Conservation (phyloP, 2,888 invertebrate species). For the Acrocera orbiculus region DNA sequence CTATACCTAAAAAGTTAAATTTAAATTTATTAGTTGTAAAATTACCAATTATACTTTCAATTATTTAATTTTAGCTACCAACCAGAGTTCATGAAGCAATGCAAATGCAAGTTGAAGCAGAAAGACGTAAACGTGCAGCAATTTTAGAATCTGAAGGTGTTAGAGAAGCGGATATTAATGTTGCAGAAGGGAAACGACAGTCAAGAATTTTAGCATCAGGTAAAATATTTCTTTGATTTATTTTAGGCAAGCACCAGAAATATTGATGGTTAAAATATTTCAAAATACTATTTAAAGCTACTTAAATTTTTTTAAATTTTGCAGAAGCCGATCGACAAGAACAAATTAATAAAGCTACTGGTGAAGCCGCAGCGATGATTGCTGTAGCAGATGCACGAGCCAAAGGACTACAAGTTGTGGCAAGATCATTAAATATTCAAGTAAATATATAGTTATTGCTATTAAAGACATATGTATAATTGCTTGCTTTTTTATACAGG, state of each 20-base stretch:
- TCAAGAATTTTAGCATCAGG: conserved; percentile 82
- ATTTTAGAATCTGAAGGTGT: conserved; percentile 94
- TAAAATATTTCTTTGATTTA: too few species aligned
- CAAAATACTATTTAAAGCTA: not conserved
- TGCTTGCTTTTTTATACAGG: conserved; percentile 29
- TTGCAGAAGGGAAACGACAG: conserved; percentile 89
- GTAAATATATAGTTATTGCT: conserved; percentile 7
- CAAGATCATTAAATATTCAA: conserved; percentile 35
- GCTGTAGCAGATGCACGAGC: conserved; percentile 86
- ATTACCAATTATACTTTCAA: not conserved
- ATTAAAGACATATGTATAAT: not conserved
- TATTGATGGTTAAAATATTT: not conserved
- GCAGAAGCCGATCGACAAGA: conserved; percentile 85
- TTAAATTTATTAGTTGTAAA: too few species aligned
- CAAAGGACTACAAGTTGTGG: conserved; percentile 60
- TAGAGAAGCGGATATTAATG: conserved; percentile 84
- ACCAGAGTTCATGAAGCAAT: conserved; percentile 91
- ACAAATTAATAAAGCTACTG: conserved; percentile 82
- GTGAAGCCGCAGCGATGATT: conserved; percentile 80
- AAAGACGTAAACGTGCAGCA: conserved; percentile 87
- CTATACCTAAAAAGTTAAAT: not conserved
- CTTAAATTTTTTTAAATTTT: conserved; percentile 10
- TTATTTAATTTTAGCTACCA: conserved; percentile 50
- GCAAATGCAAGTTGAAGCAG: conserved; percentile 99
- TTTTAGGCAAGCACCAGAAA: too few species aligned